phyloP scores from a whole-genome alignment of 2,113 vertebrate genomes.

The Heliornis fulica region DNA sequence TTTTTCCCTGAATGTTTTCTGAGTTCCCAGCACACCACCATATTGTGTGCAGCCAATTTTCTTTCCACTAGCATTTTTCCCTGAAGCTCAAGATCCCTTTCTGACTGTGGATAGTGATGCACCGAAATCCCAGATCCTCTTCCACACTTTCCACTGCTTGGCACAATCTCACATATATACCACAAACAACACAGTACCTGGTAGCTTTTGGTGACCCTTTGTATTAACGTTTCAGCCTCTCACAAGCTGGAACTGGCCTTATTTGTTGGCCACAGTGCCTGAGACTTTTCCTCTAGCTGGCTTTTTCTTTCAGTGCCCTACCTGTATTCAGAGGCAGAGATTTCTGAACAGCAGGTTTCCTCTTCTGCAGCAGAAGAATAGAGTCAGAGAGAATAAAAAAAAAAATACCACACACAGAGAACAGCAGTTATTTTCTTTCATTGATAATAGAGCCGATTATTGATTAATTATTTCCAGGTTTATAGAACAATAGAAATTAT shows the following conservation, averaged over 20 bases:
- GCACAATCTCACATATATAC: neutral
- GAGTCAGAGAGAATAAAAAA: neutral
- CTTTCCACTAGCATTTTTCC: neutral
- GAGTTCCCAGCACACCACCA: neutral
- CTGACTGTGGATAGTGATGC: neutral
- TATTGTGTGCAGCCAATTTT: neutral
- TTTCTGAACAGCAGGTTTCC: neutral
- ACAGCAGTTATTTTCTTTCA: neutral
- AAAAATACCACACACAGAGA: neutral
- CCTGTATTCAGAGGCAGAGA: neutral
- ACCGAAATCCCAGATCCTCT: neutral
- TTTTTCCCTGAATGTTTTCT: neutral
- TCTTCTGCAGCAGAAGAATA: neutral
- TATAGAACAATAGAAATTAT: neutral
- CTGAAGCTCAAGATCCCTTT: neutral
- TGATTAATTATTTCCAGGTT: neutral
- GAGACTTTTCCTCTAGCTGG: slow-evolving; percentile 11
- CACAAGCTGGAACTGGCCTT: neutral
- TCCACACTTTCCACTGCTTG: neutral
- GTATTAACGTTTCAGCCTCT: slow-evolving; percentile 21
- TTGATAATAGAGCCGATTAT: neutral
- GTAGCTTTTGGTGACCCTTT: slow-evolving; percentile 14
- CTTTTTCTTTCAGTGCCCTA: neutral
- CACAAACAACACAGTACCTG: neutral
- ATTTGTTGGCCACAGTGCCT: slow-evolving; percentile 4